Conservation (phyloP, 2,888 invertebrate genomes). For the Heterodera filipjevi region DNA sequence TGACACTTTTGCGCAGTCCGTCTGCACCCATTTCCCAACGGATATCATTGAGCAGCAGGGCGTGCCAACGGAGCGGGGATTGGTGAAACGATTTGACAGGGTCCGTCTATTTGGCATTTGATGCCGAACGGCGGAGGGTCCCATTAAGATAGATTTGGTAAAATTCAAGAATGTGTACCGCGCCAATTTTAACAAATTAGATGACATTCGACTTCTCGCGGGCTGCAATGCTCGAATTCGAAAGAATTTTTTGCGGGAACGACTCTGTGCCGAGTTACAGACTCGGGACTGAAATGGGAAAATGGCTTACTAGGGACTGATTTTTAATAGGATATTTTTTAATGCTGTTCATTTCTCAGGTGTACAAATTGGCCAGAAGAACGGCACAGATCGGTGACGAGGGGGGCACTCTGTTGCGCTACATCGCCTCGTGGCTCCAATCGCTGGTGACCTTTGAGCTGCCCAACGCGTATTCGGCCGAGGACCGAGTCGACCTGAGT, state of each 20-base stretch:
- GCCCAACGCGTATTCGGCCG: conserved; percentile 72
- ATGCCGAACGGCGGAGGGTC: too few relatives aligned
- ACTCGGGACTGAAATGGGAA: too few relatives aligned
- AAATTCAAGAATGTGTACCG: too few relatives aligned
- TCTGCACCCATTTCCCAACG: conserved; percentile 78
- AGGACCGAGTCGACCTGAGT: conserved; percentile 76
- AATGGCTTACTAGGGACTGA: too few relatives aligned
- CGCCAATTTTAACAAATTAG: too few relatives aligned
- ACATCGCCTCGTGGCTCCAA: conserved; percentile 75
- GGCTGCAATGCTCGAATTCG: too few relatives aligned
- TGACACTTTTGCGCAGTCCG: conserved; percentile 79
- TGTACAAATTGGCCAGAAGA: conserved; percentile 73
- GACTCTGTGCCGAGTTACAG: too few relatives aligned
- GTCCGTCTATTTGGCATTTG: conserved; percentile 64
- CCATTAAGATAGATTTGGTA: too few relatives aligned
- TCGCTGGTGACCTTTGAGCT: conserved; percentile 74
- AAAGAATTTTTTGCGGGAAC: too few relatives aligned
- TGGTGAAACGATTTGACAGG: conserved; percentile 79
- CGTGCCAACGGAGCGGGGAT: conserved; percentile 83
- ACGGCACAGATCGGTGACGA: conserved; percentile 83
- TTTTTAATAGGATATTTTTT: too few relatives aligned
- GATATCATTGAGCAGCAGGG: conserved; percentile 79
- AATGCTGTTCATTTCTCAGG: too few relatives aligned
- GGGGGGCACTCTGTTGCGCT: conserved; percentile 73
- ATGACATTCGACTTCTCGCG: too few relatives aligned